Conservation (phyloP, 1,140 invertebrate species). For the Plectrocnemia conspersa region DNA sequence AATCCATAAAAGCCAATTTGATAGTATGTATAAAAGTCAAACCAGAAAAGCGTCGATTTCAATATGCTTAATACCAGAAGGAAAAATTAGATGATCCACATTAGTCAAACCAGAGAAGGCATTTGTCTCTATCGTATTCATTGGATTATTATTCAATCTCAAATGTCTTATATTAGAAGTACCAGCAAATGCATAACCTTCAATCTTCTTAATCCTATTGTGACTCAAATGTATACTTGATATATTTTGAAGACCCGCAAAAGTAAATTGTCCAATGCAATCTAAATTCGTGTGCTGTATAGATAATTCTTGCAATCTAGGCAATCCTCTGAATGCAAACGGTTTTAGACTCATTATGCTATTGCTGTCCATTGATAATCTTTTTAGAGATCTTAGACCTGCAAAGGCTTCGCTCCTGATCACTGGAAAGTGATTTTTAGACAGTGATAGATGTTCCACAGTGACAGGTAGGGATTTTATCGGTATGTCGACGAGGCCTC, state of each 20-base stretch:
- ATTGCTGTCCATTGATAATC: constrained; percentile 73
- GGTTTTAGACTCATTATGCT: constrained; percentile 72
- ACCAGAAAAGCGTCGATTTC: constrained; percentile 71
- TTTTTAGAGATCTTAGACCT: constrained; percentile 63
- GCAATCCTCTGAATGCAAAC: constrained; percentile 76
- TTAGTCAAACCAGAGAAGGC: constrained; percentile 79
- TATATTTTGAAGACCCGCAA: constrained; percentile 76
- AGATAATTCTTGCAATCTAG: constrained; percentile 67
- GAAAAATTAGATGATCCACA: constrained; percentile 69
- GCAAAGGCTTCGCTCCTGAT: constrained; percentile 75
- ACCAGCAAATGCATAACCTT: constrained; percentile 75
- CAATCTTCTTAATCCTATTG: constrained; percentile 72
- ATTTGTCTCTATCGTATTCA: constrained; percentile 66
- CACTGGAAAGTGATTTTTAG: constrained; percentile 71
- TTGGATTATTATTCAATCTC: constrained; percentile 70
- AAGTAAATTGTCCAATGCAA: constrained; percentile 72
- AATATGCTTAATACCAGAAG: constrained; percentile 69
- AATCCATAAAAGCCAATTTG: constrained; percentile 79
- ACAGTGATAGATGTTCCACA: constrained; percentile 75
- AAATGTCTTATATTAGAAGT: constrained; percentile 73
- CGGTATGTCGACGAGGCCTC: constrained; percentile 71
- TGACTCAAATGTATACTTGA: constrained; percentile 68
- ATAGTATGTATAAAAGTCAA: constrained; percentile 70
- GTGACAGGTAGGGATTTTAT: constrained; percentile 62
- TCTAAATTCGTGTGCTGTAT: constrained; percentile 75